Conservation (phyloP, 2,113 vertebrate genomes). For the Carettochelys insculpta region DNA sequence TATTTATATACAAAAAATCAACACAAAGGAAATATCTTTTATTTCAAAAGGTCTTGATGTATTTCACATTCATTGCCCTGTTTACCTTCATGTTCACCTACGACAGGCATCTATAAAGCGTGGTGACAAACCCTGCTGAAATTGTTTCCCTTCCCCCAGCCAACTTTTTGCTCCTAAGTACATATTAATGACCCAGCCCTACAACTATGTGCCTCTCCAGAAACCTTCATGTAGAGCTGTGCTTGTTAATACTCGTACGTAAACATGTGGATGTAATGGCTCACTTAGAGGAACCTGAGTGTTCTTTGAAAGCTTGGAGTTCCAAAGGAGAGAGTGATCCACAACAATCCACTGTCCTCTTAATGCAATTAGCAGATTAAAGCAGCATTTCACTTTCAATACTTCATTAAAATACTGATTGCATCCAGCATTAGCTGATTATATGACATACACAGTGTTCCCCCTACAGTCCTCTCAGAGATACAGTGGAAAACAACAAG, state of each 20-base stretch:
- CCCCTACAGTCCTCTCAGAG: slow-evolving; percentile 44
- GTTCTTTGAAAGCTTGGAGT: slow-evolving; percentile 43
- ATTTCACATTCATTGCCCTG: neutral
- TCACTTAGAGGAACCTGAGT: slow-evolving; percentile 47
- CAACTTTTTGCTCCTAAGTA: neutral
- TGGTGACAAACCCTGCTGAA: neutral
- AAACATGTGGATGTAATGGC: slow-evolving; percentile 35
- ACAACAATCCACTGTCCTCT: slow-evolving; percentile 49
- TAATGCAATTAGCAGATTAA: slow-evolving; percentile 65
- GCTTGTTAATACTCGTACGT: slow-evolving; percentile 37
- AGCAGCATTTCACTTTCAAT: slow-evolving; percentile 49
- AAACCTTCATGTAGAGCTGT: slow-evolving; percentile 23
- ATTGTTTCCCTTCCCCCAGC: neutral
- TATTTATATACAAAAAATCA: neutral
- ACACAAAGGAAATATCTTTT: neutral
- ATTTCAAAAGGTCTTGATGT: neutral
- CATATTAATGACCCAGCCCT: slow-evolving; percentile 16
- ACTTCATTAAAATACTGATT: slow-evolving; percentile 34
- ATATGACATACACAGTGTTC: slow-evolving; percentile 32
- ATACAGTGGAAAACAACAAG: slow-evolving; percentile 20
- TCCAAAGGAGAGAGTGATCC: slow-evolving; percentile 14
- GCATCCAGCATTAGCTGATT: neutral
- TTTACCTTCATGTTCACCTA: neutral
- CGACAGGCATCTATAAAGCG: fast-evolving
- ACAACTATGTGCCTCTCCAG: slow-evolving; percentile 19